phyloP scores from a whole-genome alignment of 1,140 invertebrate species.

The Lordiphosa collinella region DNA sequence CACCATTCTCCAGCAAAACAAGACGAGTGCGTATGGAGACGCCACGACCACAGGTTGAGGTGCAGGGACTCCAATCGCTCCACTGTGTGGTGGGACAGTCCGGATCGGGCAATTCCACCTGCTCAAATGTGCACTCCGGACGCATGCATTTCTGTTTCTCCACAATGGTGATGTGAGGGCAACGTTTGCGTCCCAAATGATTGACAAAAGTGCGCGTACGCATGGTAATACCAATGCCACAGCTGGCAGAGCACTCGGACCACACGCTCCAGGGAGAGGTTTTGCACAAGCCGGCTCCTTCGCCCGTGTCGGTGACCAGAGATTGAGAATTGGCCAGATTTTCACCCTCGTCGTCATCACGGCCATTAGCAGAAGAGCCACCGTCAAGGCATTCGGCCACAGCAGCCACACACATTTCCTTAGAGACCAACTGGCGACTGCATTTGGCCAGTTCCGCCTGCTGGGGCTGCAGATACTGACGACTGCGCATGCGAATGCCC shows the following conservation, averaged over 20 bases:
- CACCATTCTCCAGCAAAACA: constrained; percentile 83
- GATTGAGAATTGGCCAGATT: constrained; percentile 68
- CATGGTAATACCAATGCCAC: constrained; percentile 89
- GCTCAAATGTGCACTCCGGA: constrained; percentile 82
- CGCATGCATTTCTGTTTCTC: constrained; percentile 89
- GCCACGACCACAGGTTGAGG: constrained; percentile 85
- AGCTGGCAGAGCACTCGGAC: constrained; percentile 91
- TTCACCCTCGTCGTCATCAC: constrained; percentile 78
- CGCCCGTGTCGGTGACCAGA: constrained; percentile 65
- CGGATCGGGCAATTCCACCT: constrained; percentile 82
- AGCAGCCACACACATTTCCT: constrained; percentile 91
- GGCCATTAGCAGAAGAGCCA: constrained; percentile 24
- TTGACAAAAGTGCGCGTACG: constrained; percentile 87
- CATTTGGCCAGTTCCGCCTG: constrained; percentile 89
- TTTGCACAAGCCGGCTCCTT: constrained; percentile 83
- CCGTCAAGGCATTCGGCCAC: constrained; percentile 84
- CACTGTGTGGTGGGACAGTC: constrained; percentile 85
- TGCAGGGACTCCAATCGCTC: constrained; percentile 87
- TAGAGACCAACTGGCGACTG: constrained; percentile 89
- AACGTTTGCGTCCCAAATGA: constrained; percentile 88
- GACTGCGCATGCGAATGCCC: constrained; percentile 89
- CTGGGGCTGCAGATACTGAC: constrained; percentile 88
- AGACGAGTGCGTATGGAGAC: constrained; percentile 86
- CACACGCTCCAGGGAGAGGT: constrained; percentile 88
- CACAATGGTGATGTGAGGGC: constrained; percentile 84